phyloP scores from a whole-genome alignment of 2,797 vertebrate genomes.

The Australoheros facetus region DNA sequence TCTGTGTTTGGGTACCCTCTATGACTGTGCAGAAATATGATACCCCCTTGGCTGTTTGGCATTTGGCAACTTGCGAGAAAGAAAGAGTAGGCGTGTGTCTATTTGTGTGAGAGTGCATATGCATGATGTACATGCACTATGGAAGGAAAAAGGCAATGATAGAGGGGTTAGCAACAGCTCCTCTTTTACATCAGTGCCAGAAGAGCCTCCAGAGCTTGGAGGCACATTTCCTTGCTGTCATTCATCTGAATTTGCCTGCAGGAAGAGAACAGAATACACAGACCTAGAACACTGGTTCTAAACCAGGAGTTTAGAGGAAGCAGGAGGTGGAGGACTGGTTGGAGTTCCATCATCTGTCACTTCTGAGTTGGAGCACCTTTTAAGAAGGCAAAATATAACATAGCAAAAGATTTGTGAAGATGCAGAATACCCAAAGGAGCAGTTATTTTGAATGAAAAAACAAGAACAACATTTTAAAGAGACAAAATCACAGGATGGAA shows the following conservation, averaged over 20 bases:
- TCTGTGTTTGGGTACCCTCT: slow-evolving; percentile 59
- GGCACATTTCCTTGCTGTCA: slow-evolving; percentile 13
- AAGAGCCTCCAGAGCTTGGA: slow-evolving; percentile 28
- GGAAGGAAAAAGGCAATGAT: background rate
- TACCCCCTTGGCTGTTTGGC: slow-evolving; percentile 66
- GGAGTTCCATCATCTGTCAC: slow-evolving; percentile 23
- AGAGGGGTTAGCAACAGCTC: slow-evolving; percentile 13
- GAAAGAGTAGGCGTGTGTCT: background rate
- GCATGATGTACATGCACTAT: slow-evolving; percentile 9
- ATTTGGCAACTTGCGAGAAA: slow-evolving; percentile 59
- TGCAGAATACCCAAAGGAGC: background rate
- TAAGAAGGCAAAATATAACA: slow-evolving; percentile 15
- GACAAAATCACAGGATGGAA: slow-evolving; percentile 56
- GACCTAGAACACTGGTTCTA: slow-evolving; percentile 26
- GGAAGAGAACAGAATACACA: slow-evolving; percentile 2
- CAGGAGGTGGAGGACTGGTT: background rate
- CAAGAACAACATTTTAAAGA: background rate
- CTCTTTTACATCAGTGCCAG: slow-evolving; percentile 41
- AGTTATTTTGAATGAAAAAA: slow-evolving; percentile 5
- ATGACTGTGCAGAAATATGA: slow-evolving; percentile 76
- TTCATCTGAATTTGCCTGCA: slow-evolving; percentile 23
- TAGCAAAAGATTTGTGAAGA: background rate
- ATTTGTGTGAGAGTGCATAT: slow-evolving; percentile 13
- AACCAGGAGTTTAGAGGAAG: background rate
- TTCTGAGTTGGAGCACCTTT: background rate